A percentile compares a stretch with the other conserved stretches of the same genome.
Evolutionary conservation across 2,888 invertebrate species (phyloP).

Genomic region (Colletes collaris): DNA sequence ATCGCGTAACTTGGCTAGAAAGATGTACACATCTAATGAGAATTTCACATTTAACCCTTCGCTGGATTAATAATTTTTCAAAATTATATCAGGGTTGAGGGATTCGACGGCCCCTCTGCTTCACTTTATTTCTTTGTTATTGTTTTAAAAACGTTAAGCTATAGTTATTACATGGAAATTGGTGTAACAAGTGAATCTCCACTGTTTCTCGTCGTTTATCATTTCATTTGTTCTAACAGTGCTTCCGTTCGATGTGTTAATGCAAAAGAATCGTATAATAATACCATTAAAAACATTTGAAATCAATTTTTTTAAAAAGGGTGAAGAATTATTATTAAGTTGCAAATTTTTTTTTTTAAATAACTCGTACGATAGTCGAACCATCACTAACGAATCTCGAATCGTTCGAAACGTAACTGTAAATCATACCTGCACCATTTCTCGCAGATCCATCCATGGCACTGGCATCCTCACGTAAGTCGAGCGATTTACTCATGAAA

Average conservation of each 20-base stretch:
- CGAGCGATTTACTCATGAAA: slow-evolving; percentile 22
- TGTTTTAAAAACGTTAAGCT: no score
- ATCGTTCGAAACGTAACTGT: slow-evolving; percentile 37
- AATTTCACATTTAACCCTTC: no score
- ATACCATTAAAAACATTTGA: not conserved
- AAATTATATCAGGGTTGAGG: not conserved
- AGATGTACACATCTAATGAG: no score
- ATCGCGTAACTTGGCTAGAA: not conserved
- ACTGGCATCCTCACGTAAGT: slow-evolving; percentile 72
- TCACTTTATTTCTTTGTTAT: no score
- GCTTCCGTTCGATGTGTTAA: no score
- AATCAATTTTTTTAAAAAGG: no score
- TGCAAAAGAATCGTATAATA: not conserved
- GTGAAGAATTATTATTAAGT: not conserved
- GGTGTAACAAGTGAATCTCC: no score
- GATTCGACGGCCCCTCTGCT: no score
- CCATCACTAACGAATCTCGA: slow-evolving; percentile 47
- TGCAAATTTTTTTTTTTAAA: not conserved
- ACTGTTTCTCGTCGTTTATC: no score
- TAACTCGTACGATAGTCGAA: slow-evolving; percentile 13
- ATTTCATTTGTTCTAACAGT: not conserved
- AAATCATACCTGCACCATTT: slow-evolving; percentile 76
- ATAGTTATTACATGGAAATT: no score
- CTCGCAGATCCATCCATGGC: slow-evolving; percentile 74
- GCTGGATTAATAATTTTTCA: no score